These are phyloP conservation scores for Serrognathus titanus DNA, from an alignment of 2,888 invertebrate genomes.

Conservation along the genomic window DNA sequence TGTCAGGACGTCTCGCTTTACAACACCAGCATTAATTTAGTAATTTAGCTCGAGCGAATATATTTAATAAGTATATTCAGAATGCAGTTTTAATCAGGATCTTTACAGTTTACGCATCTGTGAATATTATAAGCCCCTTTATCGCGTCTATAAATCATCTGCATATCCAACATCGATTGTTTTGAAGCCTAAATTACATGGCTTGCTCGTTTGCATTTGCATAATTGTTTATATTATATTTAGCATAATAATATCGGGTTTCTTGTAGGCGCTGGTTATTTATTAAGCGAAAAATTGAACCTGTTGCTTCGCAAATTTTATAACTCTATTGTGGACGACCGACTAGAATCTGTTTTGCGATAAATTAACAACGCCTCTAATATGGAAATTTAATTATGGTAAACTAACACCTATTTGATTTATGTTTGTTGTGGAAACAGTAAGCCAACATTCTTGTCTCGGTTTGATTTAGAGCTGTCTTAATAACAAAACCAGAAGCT, in stretches of 20 bases:
- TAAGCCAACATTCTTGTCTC: too few relatives aligned
- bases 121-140: slow-evolving; percentile 7
- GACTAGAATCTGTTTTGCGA: neutral
- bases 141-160: slow-evolving; percentile 6
- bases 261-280: slow-evolving; percentile 1
- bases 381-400: slow-evolving; percentile 10
- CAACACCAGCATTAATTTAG: neutral
- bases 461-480: too few relatives aligned
- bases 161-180: slow-evolving; percentile 14
- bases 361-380: slow-evolving; percentile 5
- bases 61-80: neutral
- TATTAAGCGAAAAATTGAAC: neutral
- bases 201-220: slow-evolving; percentile 6
- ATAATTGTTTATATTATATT: slow-evolving; percentile 8
- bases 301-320: slow-evolving; percentile 1
- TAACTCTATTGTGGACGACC: neutral
- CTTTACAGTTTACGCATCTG: slow-evolving; percentile 15
- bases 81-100: slow-evolving; percentile 5
- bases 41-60: neutral
- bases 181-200: slow-evolving; percentile 11
- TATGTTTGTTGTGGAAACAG: neutral
- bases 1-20: too few relatives aligned
- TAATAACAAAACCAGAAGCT: too few relatives aligned
- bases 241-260: slow-evolving; percentile 3
- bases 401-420: neutral